Evolutionary conservation across 2,113 vertebrate species (phyloP), one percentile per base, ranked within the genome.

Genomic region (Merops nubicus): DNA sequence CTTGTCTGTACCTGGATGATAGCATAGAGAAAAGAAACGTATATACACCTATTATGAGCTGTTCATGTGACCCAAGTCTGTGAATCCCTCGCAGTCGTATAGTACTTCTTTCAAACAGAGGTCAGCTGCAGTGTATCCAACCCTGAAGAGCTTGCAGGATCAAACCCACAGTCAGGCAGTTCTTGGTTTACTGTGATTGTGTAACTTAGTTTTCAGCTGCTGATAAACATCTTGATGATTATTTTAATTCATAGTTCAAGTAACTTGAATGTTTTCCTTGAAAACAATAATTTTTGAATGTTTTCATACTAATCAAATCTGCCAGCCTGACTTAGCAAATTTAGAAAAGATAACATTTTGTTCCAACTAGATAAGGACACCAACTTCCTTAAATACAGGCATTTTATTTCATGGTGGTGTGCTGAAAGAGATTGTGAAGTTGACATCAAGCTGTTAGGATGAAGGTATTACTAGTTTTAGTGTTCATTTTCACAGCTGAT

Each of bases 161-260:
- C 31, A 80, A 54, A 88, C 18, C 5, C 16, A 42, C 25, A 47
- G 53, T 21, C 42, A 53, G 31, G 14, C 40, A 59, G 34, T 72
- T 93, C 62, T 63, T 90, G n/a, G 12, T 62, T 86, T 65, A 50
- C 29, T 82, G 47, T 68, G 40, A 45, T n/a, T n/a, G n/a, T n/a
- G n/a, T n/a, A n/a, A n/a, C n/a, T n/a, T n/a, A n/a, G n/a, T n/a
- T n/a, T 64, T 65, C 42, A 43, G 68, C 70, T 92, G 38, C 50
- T 10, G 17, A 31, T 83, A 68, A 96, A 95, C 85, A 85, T 92
- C 45, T 90, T 96, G 88, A 89, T 91, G 93, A 96, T 93, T 70
- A 59, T 95, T 83, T 93, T 31, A 91, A 67, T 88, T 94, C 91
- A 43, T 78, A 68, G 50, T 94, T 88, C 59, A 76, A 91, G 57